Conservation (phyloP, 2,888 invertebrate species). For the Malthinus seriepunctatus region DNA sequence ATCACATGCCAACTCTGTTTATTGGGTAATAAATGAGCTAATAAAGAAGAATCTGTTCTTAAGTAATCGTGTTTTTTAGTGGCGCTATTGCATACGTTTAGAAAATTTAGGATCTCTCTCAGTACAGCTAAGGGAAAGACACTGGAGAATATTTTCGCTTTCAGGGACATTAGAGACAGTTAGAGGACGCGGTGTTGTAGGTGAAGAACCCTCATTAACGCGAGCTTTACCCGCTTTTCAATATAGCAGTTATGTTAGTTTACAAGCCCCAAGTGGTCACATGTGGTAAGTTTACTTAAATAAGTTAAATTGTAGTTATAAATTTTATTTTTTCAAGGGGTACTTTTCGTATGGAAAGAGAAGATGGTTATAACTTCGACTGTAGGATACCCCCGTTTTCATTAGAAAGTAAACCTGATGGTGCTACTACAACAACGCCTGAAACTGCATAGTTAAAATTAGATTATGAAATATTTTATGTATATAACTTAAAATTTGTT, state of each 20-base stretch:
- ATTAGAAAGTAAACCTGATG: slow-evolving; percentile 90
- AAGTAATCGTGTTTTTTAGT: slow-evolving; percentile 60
- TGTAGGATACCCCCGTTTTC: slow-evolving; percentile 98
- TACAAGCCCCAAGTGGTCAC: slow-evolving; percentile 97
- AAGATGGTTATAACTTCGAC: slow-evolving; percentile 96
- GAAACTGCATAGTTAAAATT: slow-evolving; percentile 30
- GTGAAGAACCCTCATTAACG: slow-evolving; percentile 93
- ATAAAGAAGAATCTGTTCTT: background rate
- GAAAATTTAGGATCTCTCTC: slow-evolving; percentile 90
- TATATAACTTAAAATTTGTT: slow-evolving; percentile 2
- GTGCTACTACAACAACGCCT: slow-evolving; percentile 52
- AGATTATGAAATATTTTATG: slow-evolving; percentile 11
- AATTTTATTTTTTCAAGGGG: slow-evolving; percentile 66
- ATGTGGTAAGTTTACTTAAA: slow-evolving; percentile 75
- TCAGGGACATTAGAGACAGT: slow-evolving; percentile 93
- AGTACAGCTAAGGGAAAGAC: slow-evolving; percentile 93
- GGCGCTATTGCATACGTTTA: slow-evolving; percentile 96
- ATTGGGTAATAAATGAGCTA: slow-evolving; percentile 69
- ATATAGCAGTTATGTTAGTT: slow-evolving; percentile 95
- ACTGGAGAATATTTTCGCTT: slow-evolving; percentile 96
- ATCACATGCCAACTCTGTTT: slow-evolving; percentile 88
- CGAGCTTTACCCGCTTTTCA: slow-evolving; percentile 91
- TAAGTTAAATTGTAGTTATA: background rate
- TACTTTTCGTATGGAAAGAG: slow-evolving; percentile 95
- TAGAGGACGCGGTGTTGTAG: slow-evolving; percentile 94